Percentiles rank a stretch among this genome's conserved stretches.
These are phyloP conservation scores for Macrocentrus cingulum DNA, from an alignment of 1,140 invertebrate genomes.

Conservation along the genomic window DNA sequence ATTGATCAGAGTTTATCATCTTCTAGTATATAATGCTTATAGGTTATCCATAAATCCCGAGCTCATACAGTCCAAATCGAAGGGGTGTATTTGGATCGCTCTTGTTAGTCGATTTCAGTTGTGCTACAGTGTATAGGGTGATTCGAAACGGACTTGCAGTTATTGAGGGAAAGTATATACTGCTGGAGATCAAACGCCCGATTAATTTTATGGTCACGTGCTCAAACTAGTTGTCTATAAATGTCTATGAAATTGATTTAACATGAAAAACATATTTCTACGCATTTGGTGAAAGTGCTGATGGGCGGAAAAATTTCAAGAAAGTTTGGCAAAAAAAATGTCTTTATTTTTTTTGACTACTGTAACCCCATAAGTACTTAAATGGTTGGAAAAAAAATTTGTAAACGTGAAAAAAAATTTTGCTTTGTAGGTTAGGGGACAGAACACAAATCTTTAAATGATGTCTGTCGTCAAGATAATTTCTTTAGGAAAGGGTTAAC, in stretches of 20 bases:
- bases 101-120: constrained; percentile 1
- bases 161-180: constrained; percentile 37
- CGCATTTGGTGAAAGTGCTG: neutral
- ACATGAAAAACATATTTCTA: constrained; percentile 14
- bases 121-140: constrained; percentile 15
- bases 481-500: no score
- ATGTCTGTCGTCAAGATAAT: no score
- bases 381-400: no score
- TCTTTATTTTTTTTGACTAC: no score
- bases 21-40: neutral
- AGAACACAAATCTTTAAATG: no score
- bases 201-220: constrained; percentile 32
- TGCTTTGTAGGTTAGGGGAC: no score
- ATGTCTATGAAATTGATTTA: constrained; percentile 31
- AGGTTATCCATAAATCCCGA: constrained; percentile 4
- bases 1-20: constrained; percentile 14
- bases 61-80: constrained; percentile 9
- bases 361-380: no score
- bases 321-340: no score
- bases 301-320: no score
- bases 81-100: neutral
- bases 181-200: constrained; percentile 36
- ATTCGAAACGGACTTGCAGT: constrained; percentile 23
- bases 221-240: constrained; percentile 11
- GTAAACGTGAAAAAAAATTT: no score